Conservation (phyloP, 2,888 invertebrate genomes). For the Hypolimnas misippus region DNA sequence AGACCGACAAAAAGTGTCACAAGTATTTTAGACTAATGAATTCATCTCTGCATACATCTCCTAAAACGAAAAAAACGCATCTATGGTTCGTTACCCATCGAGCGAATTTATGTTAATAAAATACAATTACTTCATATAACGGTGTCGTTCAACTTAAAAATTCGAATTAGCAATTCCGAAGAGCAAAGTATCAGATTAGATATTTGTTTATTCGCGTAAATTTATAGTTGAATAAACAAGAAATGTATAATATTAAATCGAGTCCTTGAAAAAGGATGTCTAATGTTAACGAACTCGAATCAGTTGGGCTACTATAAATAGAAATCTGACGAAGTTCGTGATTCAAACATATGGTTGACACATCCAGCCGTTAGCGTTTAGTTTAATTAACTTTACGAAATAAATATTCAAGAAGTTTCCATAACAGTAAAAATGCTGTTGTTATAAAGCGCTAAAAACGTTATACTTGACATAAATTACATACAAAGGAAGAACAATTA, state of each 20-base stretch:
- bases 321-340: constrained; percentile 64
- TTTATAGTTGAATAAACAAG: neutral
- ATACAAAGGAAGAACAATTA: constrained; percentile 45
- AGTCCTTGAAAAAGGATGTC: constrained; percentile 46
- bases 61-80: constrained; percentile 51
- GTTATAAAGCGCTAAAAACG: neutral
- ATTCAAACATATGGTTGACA: constrained; percentile 65
- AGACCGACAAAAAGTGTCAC: neutral
- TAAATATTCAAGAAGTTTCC: no score
- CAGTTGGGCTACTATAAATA: constrained; percentile 63
- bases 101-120: constrained; percentile 77
- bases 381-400: no score
- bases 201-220: neutral
- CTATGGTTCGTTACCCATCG: constrained; percentile 67
- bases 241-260: neutral
- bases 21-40: neutral
- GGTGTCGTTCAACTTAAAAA: constrained; percentile 67
- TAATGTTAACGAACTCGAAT: constrained; percentile 67
- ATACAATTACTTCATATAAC: constrained; percentile 71
- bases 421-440: no score
- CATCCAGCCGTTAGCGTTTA: constrained; percentile 47
- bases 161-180: constrained; percentile 41
- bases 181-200: no score
- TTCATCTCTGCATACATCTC: constrained; percentile 10
- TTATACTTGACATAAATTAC: constrained; percentile 28